Evolutionary conservation across 2,113 vertebrate species (phyloP), one percentile per base, ranked within the genome.

Genomic region (Ictalurus furcatus): DNA sequence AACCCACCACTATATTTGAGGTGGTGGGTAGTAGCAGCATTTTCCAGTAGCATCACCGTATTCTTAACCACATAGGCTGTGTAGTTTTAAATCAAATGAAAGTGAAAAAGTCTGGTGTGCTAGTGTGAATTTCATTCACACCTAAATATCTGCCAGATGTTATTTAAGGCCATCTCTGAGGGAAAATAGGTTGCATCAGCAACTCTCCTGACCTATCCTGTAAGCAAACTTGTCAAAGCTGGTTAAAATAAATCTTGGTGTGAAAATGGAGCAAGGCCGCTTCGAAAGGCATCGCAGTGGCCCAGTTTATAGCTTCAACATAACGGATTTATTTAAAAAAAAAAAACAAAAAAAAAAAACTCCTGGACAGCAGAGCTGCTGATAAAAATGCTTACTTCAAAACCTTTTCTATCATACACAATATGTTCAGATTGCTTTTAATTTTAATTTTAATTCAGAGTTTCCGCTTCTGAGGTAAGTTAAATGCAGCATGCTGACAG

Each of bases 51-150:
- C n/a, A 9, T 16, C 16, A n/a, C 28, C 1, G 8, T 30, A 56
- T 81, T 81, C 78, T 30, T 81, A 80, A 58, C 78, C 78, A 81
- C n/a, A 81, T 11, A n/a, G 25, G 25, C 11, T 76, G 73, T 23
- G 19, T 8, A 78, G 48, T 54, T 54, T 79, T 48, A 78, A 52
- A 12, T 25, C 7, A 21, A 12, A 80, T 80, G 78, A 58, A 73
- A 69, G 63, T 52, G 23, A 85, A 52, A 85, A 30, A 54, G 25
- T 34, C 34, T n/a, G 44, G 17, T 67, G 84, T 34, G 7, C 12
- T 58, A 52, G 30, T 85, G 48, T 71, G 40, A 34, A 65, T 69
- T 69, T 58, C 16, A 28, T 86, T 81, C 6, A 19, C 13, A 48
- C 21, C 4, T 56, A 76, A 76, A 37, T 7, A 44, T 19, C 21